Percentiles rank a stretch among this genome's conserved stretches.
These are phyloP conservation scores for Prionace glauca DNA, from an alignment of 2,797 vertebrate genomes.

Conservation along the genomic window DNA sequence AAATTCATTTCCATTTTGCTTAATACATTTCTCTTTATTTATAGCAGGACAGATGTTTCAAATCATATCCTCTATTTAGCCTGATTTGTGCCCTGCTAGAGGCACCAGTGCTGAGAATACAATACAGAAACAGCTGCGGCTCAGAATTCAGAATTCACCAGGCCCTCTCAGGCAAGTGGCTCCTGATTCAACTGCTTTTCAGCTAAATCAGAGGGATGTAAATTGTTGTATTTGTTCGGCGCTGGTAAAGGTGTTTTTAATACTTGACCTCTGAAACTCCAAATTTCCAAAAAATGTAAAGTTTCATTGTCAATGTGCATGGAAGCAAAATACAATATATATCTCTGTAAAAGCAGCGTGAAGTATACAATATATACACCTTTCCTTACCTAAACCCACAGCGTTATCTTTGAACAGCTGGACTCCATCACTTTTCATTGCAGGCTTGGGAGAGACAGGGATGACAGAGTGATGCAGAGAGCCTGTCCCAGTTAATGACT, in stretches of 20 bases:
- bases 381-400: slow-evolving; percentile 12
- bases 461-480: slow-evolving; percentile 98
- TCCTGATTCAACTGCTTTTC: background rate
- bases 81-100: slow-evolving; percentile 45
- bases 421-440: slow-evolving; percentile 93
- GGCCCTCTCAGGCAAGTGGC: slow-evolving; percentile 20
- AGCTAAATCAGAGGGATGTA: background rate
- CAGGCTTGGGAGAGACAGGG: slow-evolving; percentile 76
- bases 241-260: background rate
- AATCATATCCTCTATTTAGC: slow-evolving; percentile 43
- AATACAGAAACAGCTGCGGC: slow-evolving; percentile 37
- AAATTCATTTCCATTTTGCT: slow-evolving; percentile 40
- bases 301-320: background rate
- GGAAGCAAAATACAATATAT: background rate
- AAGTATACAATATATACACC: background rate
- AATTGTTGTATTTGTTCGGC: background rate
- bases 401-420: slow-evolving; percentile 75
- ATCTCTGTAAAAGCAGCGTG: background rate
- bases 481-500: slow-evolving; percentile 96
- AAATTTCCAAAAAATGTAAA: background rate
- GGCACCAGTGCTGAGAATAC: slow-evolving; percentile 43
- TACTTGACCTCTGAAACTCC: background rate
- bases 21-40: slow-evolving; percentile 47
- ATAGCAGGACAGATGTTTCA: slow-evolving; percentile 49
- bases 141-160: slow-evolving; percentile 20